Conservation (phyloP, 2,888 invertebrate species). For the Gastrophysa polygoni region DNA sequence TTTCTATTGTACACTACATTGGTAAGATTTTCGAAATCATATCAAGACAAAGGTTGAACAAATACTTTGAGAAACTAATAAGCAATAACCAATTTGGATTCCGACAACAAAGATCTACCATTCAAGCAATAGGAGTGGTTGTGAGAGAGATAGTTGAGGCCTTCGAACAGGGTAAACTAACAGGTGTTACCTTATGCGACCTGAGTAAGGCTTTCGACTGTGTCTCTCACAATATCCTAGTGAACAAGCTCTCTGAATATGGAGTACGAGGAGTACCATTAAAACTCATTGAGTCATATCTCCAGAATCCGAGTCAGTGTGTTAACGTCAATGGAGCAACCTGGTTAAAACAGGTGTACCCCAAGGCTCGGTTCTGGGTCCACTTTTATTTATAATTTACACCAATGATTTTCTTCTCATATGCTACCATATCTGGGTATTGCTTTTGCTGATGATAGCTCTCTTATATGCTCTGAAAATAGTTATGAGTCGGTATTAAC, state of each 20-base stretch:
- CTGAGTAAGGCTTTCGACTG: conserved; percentile 4
- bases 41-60: not conserved
- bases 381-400: conserved; percentile 7
- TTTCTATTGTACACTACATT: not conserved
- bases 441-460: conserved; percentile 3
- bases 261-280: conserved; percentile 8
- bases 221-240: not conserved
- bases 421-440: conserved; percentile 1
- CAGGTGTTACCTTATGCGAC: conserved; percentile 6
- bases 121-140: too few species aligned
- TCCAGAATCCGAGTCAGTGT: conserved; percentile 2
- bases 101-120: too few species aligned
- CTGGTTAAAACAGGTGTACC: conserved; percentile 1
- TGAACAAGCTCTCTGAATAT: not conserved
- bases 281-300: not conserved
- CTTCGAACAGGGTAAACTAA: conserved; percentile 9
- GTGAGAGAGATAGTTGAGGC: conserved; percentile 8
- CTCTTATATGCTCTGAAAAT: conserved; percentile 6
- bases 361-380: not conserved
- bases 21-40: conserved; percentile 1
- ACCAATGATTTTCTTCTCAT: conserved; percentile 2
- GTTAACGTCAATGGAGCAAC: not conserved
- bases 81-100: too few species aligned
- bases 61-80: not conserved
- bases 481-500: conserved; percentile 9